Base-by-base conservation (phyloP, 2,113 vertebrate genomes). In the Pangasianodon gigas region DNA sequence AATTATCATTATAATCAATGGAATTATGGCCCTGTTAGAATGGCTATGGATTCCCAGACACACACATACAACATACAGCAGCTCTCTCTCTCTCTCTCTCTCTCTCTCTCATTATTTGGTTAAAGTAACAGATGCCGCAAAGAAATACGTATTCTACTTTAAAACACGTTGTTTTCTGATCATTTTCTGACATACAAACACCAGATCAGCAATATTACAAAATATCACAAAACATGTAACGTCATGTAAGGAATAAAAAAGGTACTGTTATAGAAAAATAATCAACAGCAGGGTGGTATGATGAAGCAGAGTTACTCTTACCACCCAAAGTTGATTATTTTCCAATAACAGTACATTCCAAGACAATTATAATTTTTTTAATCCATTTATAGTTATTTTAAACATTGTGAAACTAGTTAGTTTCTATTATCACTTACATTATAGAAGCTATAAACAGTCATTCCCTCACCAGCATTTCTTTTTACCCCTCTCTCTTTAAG, bases 1-100 rank as follows among this genome's bases (percentile, higher is more conserved):
- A 94, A 95, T 95, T 93, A 93, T 91, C 91, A 92, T 92, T 87
- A 74, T 91, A 92, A 92, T 93, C 92, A 90, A 79, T 92, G 87
- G 89, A 91, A 91, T 92, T 92, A 93, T 92, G 91, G 90, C 56
- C 84, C 69, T 83, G 93, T 92, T 93, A 92, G 93, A 89, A 93
- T 84, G 91, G 82, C 88, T 88, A 89, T 86, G 58, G 44, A 89
- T 84, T 85, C 69, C 79, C 44, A 82, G 81, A 86, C 77, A 77
- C 24, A 85, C 41, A 71, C 24, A 58, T 29, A 60, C 24, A 62
- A 58, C 41, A 52, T 75, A n/a, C 11, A 86, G 26, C 14, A 26
- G 52, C 19, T 41, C 32, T 71, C 69, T 75, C 37, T 44, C 71
- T 74, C 71, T 44, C 71, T 52, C 52, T 77, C 41, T 46, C 21